Conservation (phyloP, 2,797 vertebrate genomes). For the Apogon talboti region DNA sequence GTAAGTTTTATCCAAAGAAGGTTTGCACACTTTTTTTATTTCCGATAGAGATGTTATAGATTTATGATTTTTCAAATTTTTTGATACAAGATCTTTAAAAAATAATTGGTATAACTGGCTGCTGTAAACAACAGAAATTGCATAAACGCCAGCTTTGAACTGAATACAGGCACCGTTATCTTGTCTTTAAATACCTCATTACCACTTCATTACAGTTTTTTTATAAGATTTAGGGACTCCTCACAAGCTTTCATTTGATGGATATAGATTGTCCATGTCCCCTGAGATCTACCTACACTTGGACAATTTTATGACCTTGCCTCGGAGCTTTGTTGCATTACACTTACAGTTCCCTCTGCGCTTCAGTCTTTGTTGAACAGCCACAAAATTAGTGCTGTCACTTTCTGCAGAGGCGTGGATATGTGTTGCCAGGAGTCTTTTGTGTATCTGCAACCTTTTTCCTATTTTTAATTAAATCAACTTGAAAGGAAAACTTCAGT, state of each 20-base stretch:
- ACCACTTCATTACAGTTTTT: conserved; percentile 34
- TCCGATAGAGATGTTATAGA: neutral
- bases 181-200: conserved; percentile 19
- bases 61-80: too few relatives aligned
- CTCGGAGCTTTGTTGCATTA: conserved; percentile 69
- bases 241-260: conserved; percentile 39
- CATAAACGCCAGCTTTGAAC: neutral
- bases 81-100: too few relatives aligned
- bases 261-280: conserved; percentile 43
- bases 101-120: too few relatives aligned
- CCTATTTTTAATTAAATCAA: conserved; percentile 41
- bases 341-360: conserved; percentile 52
- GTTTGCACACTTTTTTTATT: conserved; percentile 5
- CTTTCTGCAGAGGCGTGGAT: conserved; percentile 25
- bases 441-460: conserved; percentile 24
- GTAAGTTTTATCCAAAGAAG: neutral
- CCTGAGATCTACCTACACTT: conserved; percentile 43
- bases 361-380: conserved; percentile 60
- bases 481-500: conserved; percentile 33
- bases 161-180: neutral
- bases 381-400: conserved; percentile 55
- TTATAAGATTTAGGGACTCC: conserved; percentile 46
- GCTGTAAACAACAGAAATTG: neutral
- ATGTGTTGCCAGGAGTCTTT: conserved; percentile 34
- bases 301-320: conserved; percentile 76